Conservation (phyloP, 2,888 invertebrate genomes). For the Phortica magna region DNA sequence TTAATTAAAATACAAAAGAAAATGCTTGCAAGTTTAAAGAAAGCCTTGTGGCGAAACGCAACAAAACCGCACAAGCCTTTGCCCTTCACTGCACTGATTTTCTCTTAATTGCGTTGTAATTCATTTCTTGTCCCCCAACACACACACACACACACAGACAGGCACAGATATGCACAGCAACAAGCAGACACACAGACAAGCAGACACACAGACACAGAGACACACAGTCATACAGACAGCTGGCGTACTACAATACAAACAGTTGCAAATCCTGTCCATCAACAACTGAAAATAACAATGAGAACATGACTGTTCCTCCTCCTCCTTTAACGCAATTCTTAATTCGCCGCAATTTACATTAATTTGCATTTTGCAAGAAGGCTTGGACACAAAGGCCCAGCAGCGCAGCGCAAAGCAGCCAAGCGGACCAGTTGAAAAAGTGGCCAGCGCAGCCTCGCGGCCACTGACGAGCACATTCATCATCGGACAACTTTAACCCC, state of each 20-base stretch:
- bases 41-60: background rate
- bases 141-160: background rate
- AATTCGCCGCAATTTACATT: slow-evolving; percentile 67
- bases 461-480: slow-evolving; percentile 33
- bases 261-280: background rate
- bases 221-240: background rate
- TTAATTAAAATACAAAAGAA: no score
- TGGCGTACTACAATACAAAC: no score
- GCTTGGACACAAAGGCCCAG: slow-evolving; percentile 52
- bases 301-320: background rate
- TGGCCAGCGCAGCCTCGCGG: slow-evolving; percentile 30
- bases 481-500: slow-evolving; percentile 1
- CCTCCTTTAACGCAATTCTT: background rate
- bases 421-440: slow-evolving; percentile 23
- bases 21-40: background rate
- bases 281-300: background rate
- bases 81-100: slow-evolving; percentile 4
- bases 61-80: background rate
- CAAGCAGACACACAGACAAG: background rate
- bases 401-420: background rate
- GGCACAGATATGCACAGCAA: background rate
- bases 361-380: slow-evolving; percentile 63
- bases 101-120: slow-evolving; percentile 23
- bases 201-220: background rate
- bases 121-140: background rate